A percentile compares a stretch with the other conserved stretches of the same genome.
Evolutionary conservation across 1,140 invertebrate genomes (phyloP).

Genomic region (Thaumetopoea pityocampa): DNA sequence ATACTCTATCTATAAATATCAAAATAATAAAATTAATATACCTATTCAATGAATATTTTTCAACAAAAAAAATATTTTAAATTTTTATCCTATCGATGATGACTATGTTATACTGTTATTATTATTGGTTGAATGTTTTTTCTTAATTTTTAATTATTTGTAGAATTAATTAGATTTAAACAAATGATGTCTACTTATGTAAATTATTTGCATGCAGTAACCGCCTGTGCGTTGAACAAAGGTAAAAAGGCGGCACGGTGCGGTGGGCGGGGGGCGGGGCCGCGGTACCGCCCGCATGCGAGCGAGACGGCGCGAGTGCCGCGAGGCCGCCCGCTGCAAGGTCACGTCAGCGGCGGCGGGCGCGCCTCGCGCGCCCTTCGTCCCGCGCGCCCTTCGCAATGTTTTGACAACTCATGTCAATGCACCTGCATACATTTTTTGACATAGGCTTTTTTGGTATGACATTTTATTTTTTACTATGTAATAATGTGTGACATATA

Average conservation of each 20-base stretch:
- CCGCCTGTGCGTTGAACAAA: no score
- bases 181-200: no score
- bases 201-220: no score
- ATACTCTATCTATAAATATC: no score
- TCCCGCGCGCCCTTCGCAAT: conserved; percentile 22
- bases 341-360: conserved; percentile 22
- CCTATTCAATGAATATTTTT: no score
- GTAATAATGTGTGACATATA: background rate
- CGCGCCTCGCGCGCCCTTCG: conserved; percentile 9
- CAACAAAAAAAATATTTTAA: no score
- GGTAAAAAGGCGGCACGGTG: conserved; percentile 34
- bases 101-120: no score
- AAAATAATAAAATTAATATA: no score
- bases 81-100: no score
- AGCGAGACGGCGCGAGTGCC: conserved; percentile 35
- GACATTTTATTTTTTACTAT: conserved; percentile 4
- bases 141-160: no score
- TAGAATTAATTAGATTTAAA: no score
- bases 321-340: conserved; percentile 33
- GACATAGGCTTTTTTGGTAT: background rate
- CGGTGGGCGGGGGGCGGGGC: conserved; percentile 50
- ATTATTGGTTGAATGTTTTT: no score
- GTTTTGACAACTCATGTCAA: conserved; percentile 29
- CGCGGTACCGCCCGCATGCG: conserved; percentile 34
- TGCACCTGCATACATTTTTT: conserved; percentile 10